Evolutionary conservation across 1,140 invertebrate species (phyloP).

Genomic region (Macrosteles quadrilineatus): DNA sequence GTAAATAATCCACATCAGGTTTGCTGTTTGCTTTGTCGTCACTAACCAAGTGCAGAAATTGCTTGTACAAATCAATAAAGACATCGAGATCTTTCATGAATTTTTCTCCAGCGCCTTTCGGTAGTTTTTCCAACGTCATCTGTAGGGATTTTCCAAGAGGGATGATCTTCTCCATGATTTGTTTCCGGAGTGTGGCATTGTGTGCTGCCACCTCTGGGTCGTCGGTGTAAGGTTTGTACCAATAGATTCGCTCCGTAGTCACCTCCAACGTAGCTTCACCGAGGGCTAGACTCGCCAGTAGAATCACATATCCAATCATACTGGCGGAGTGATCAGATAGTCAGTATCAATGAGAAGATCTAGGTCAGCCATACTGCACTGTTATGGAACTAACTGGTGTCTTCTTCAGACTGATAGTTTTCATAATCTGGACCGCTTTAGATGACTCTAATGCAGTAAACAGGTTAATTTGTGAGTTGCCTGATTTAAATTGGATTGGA

Average conservation of each 20-base stretch:
- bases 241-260: background rate
- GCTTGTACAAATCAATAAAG: background rate
- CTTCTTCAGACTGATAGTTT: too few species aligned
- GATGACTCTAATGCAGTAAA: too few species aligned
- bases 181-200: background rate
- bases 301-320: background rate
- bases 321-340: background rate
- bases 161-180: background rate
- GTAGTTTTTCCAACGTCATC: background rate
- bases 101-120: background rate
- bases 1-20: background rate
- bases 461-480: too few species aligned
- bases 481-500: too few species aligned
- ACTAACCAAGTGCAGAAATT: background rate
- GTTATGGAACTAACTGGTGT: too few species aligned
- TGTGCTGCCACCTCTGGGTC: background rate
- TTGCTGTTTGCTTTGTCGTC: constrained; percentile 5
- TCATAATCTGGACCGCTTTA: too few species aligned
- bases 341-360: background rate
- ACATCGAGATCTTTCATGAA: constrained; percentile 1
- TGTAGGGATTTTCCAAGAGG: background rate
- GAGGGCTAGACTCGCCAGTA: background rate
- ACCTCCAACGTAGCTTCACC: background rate
- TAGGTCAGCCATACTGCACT: too few species aligned
- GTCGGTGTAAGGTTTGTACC: constrained; percentile 8